Conservation (phyloP, 1,140 invertebrate genomes). For the Solenopsis fugax region DNA sequence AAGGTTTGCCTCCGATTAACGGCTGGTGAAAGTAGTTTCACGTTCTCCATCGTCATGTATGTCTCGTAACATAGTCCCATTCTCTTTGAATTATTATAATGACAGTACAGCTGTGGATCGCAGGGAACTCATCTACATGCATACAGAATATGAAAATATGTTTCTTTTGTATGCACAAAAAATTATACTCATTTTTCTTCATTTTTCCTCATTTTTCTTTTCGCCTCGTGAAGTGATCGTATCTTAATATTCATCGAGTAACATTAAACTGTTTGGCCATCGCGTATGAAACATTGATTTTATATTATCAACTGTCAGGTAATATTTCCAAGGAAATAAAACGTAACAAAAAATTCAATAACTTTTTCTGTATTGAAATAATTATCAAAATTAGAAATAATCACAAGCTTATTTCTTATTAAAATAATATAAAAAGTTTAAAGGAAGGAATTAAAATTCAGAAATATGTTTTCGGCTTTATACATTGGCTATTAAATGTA, state of each 20-base stretch:
- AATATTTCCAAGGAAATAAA: background rate
- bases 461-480: background rate
- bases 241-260: background rate
- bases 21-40: conserved; percentile 49
- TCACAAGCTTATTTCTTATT: background rate
- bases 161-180: background rate
- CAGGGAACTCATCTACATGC: background rate
- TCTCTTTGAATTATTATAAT: conserved; percentile 36
- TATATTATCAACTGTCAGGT: background rate
- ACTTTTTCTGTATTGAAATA: background rate
- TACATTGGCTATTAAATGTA: background rate
- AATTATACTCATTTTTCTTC: background rate
- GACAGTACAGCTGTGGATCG: background rate
- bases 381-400: background rate
- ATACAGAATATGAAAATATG: background rate
- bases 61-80: background rate
- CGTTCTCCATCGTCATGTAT: background rate
- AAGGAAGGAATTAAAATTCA: background rate
- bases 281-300: background rate
- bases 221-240: background rate
- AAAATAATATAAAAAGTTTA: background rate
- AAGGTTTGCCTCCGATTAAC: conserved; percentile 13
- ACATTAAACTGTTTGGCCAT: background rate
- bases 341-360: background rate
- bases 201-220: background rate